Percentiles rank a stretch among this genome's conserved stretches.
These are phyloP conservation scores for Aurelia sp. DNA, from an alignment of 30 jellyfish, hydroid and myxozoan genomes.

Conservation along the genomic window DNA sequence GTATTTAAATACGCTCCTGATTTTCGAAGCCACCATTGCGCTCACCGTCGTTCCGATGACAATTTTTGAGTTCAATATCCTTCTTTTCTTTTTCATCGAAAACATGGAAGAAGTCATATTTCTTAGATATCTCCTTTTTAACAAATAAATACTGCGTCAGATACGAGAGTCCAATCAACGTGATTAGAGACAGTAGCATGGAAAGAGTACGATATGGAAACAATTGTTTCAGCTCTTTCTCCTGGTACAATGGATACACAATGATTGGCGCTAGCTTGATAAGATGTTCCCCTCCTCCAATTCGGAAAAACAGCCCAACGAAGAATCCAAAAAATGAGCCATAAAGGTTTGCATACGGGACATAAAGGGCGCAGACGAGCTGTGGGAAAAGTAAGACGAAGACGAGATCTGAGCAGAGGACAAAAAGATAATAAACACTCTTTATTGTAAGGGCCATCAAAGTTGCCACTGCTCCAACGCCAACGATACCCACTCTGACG, in stretches of 20 bases:
- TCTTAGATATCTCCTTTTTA: conserved; percentile 27
- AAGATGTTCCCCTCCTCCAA: conserved; percentile 79
- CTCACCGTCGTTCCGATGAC: not conserved
- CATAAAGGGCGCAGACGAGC: conserved; percentile 62
- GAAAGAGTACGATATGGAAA: conserved; percentile 81
- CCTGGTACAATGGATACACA: conserved; percentile 62
- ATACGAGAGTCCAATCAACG: conserved; percentile 64
- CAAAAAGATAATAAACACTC: conserved; percentile 63
- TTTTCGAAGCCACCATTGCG: not conserved
- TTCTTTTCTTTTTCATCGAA: conserved; percentile 9
- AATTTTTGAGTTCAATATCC: conserved; percentile 9
- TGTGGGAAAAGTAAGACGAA: conserved; percentile 78
- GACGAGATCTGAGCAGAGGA: conserved; percentile 79
- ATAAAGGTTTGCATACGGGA: conserved; percentile 61
- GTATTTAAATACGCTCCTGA: no score
- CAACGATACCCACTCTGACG: conserved; percentile 52
- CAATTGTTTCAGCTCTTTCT: conserved; percentile 26
- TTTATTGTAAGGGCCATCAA: conserved; percentile 76
- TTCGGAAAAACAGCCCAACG: conserved; percentile 64
- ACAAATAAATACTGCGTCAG: conserved; percentile 53
- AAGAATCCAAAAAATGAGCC: conserved; percentile 62
- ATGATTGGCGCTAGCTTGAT: conserved; percentile 60
- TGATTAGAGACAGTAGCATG: conserved; percentile 64
- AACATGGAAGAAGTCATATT: conserved; percentile 59
- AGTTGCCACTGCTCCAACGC: conserved; percentile 77